These are phyloP conservation scores for Himalopsyche tibetana DNA, from an alignment of 2,888 invertebrate species.

Conservation along the genomic window DNA sequence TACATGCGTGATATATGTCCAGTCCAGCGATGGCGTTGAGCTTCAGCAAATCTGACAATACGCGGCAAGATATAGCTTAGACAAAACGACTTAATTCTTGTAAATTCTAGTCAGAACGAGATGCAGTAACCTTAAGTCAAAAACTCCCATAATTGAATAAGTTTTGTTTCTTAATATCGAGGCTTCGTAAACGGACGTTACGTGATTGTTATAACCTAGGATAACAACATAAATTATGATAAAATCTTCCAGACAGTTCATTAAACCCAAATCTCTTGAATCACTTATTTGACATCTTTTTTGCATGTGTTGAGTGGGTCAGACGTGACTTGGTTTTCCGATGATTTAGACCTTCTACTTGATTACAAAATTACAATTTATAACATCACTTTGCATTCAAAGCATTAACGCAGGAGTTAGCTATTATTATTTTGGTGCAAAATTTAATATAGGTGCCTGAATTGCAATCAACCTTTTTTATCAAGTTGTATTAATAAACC, in stretches of 20 bases:
- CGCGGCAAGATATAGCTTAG: too few relatives aligned
- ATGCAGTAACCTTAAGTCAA: too few relatives aligned
- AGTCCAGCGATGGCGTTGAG: too few relatives aligned
- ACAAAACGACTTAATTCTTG: too few relatives aligned
- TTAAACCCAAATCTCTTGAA: constrained; percentile 5
- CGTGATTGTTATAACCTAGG: neutral
- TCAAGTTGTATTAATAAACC: too few relatives aligned
- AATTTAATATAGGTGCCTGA: neutral
- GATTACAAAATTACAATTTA: constrained; percentile 7
- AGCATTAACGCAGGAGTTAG: neutral
- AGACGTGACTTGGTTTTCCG: neutral
- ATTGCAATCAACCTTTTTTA: neutral
- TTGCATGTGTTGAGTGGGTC: constrained; percentile 16
- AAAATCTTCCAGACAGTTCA: constrained; percentile 34
- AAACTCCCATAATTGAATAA: too few relatives aligned
- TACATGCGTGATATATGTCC: too few relatives aligned
- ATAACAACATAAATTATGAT: constrained; percentile 15
- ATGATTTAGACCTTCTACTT: constrained; percentile 27
- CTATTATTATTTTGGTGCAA: constrained; percentile 21
- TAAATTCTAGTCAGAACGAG: too few relatives aligned
- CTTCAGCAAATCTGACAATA: too few relatives aligned
- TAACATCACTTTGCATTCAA: neutral
- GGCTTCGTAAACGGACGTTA: too few relatives aligned
- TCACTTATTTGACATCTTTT: constrained; percentile 1
- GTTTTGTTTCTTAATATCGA: too few relatives aligned